Evolutionary conservation across 2,888 invertebrate genomes (phyloP), one percentile per base, ranked within the genome.

Genomic region (Eristalinus sepulchralis): DNA sequence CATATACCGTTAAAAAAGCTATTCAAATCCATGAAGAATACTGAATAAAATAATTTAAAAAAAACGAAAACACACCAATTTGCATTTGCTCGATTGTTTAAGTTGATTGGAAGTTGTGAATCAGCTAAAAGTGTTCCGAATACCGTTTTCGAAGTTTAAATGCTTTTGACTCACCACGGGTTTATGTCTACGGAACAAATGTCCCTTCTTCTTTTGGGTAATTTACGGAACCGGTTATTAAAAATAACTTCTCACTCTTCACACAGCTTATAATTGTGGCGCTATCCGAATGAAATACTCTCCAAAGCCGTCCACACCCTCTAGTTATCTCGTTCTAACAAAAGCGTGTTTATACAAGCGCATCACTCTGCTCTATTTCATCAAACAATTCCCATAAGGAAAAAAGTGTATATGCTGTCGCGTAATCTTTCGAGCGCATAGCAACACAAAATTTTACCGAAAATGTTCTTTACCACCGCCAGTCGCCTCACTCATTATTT

Each of bases 361-460:
- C 67, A 84, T 76, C 76, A 47, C 47, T 72, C 67, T n/a, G 72
- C 31, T 75, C 75, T 75, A 31, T 64, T 83, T 70, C 64, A 60
- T 68, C 79, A 83, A 83, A 83, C 76, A 81, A 81, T 71, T 80
- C 67, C 62, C 47, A 80, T 33, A 81, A 66, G 67, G 60, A 80
- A 76, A 64, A 84, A 84, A 76, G 33, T 80, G 84, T 84, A 81
- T 81, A 81, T 84, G 71, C 80, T 66, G 81, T 84, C 80, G 76
- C 70, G 84, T 84, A 81, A 84, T 81, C 84, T 84, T 76, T 76
- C 62, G 84, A 81, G 84, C 84, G 76, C 84, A 84, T 84, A 84
- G 84, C 84, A 84, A 84, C 84, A 84, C 84, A 71, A 80, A 81
- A 72, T 64, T 84, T 77, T 72, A 76, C 71, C 76, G 55, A 84